phyloP scores from a whole-genome alignment of 2,113 vertebrate genomes.

The Caracal caracal region DNA sequence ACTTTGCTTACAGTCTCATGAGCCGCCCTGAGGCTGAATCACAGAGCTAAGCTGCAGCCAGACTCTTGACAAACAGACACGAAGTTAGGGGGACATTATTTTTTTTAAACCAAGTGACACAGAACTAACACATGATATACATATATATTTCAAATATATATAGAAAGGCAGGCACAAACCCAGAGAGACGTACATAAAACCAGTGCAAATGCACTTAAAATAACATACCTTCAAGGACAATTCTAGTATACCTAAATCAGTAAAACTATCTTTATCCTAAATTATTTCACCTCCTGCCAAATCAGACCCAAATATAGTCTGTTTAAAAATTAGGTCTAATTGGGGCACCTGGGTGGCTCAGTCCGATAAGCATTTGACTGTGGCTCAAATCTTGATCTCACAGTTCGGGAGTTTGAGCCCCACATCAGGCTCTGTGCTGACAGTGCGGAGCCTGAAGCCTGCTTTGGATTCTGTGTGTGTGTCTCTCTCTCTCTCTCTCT shows the following conservation, averaged over 20 bases:
- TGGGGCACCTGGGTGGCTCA: not conserved
- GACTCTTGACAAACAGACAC: not conserved
- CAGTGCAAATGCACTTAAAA: not conserved
- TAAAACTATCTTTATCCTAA: not conserved
- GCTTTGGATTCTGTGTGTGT: no score
- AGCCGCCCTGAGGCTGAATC: not conserved
- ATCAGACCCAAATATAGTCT: not conserved
- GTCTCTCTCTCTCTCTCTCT: no score
- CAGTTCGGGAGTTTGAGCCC: no score
- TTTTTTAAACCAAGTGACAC: not conserved
- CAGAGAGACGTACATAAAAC: not conserved
- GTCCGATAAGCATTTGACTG: no score
- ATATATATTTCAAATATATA: not conserved
- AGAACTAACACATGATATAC: not conserved
- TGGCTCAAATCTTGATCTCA: no score
- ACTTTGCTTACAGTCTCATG: no score
- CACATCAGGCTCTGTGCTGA: no score
- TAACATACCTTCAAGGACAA: not conserved
- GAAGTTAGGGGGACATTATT: not conserved
- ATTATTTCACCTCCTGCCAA: not conserved
- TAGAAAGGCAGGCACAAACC: not conserved
- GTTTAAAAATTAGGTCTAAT: not conserved
- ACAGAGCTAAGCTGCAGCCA: not conserved
- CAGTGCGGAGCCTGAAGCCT: no score
- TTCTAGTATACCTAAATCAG: not conserved